Conservation (phyloP, 1,140 invertebrate species). For the Pentalonia nigronervosa region DNA sequence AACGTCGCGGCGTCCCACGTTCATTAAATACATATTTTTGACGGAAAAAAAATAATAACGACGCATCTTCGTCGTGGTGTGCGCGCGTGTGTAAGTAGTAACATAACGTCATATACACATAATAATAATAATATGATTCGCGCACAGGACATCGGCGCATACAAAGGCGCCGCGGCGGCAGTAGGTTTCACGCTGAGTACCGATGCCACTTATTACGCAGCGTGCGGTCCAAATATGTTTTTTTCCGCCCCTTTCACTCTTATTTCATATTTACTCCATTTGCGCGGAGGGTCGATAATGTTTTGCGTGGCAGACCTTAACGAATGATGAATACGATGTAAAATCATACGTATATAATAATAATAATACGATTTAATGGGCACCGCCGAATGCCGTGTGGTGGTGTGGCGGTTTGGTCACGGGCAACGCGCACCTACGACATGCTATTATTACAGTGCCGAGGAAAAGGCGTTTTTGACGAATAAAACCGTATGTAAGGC, state of each 20-base stretch:
- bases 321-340: not conserved
- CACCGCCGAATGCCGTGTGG: not conserved
- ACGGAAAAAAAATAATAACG: not conserved
- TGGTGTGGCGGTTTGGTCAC: not conserved
- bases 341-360: not conserved
- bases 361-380: not conserved
- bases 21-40: constrained; percentile 20
- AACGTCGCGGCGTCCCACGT: not conserved
- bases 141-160: not conserved
- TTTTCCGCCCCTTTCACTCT: not conserved
- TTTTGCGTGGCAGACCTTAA: not conserved
- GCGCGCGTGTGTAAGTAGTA: not conserved
- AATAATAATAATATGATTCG: constrained; percentile 3
- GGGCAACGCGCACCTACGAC: not conserved
- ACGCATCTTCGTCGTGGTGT: not conserved
- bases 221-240: constrained; percentile 44
- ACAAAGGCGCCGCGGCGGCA: not conserved
- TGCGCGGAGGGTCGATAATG: not conserved
- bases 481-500: not conserved
- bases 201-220: constrained; percentile 43
- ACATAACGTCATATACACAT: not conserved
- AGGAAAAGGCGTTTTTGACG: not conserved
- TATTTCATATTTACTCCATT: not conserved
- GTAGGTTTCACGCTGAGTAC: constrained; percentile 35
- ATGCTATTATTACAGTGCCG: not conserved